These are phyloP conservation scores for Pyrgilauda ruficollis DNA, from an alignment of 2,113 vertebrate genomes.

Conservation along the genomic window DNA sequence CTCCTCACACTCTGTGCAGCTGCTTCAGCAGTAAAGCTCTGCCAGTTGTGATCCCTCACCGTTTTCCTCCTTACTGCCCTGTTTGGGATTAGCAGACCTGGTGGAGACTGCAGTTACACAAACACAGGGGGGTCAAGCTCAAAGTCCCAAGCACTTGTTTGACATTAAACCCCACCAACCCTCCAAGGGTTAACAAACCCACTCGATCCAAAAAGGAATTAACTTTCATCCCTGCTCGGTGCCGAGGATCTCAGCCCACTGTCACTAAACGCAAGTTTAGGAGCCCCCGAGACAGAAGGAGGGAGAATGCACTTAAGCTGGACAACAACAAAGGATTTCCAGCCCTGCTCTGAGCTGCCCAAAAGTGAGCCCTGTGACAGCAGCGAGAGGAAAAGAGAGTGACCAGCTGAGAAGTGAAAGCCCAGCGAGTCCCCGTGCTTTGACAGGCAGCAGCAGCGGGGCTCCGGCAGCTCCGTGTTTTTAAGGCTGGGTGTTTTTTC, in stretches of 20 bases:
- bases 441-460: conserved; percentile 78
- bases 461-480: conserved; percentile 28
- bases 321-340: background rate
- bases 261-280: background rate
- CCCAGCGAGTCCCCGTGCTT: background rate
- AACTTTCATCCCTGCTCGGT: conserved; percentile 53
- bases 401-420: background rate
- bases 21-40: background rate
- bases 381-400: background rate
- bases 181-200: conserved; percentile 60
- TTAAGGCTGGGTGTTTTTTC: conserved; percentile 39
- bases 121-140: background rate
- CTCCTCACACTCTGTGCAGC: background rate
- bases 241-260: background rate
- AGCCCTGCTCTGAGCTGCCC: background rate
- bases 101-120: background rate
- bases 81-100: background rate
- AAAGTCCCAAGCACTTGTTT: background rate
- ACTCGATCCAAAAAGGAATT: conserved; percentile 46
- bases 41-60: background rate
- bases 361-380: background rate
- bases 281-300: conserved; percentile 3
- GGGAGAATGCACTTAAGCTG: background rate
- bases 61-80: background rate
- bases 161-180: background rate